These are phyloP conservation scores for Heterocephalus glaber DNA, from an alignment of 2,113 vertebrate species.

Conservation along the genomic window DNA sequence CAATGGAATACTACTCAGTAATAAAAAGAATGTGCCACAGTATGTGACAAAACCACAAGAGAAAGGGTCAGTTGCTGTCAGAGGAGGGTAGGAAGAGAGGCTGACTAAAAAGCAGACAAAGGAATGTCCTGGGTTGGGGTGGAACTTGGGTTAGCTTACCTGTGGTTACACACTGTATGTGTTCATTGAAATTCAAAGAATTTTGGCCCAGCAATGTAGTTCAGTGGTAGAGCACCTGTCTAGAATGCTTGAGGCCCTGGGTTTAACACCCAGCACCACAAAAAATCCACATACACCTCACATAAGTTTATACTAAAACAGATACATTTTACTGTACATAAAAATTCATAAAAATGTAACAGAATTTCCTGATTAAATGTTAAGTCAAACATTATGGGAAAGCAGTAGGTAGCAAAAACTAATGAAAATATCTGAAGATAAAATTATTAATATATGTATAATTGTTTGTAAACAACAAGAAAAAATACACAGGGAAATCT, in stretches of 20 bases:
- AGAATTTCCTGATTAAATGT: slow-evolving; percentile 1
- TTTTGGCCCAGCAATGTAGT: neutral
- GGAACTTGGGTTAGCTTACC: neutral
- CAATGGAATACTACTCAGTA: neutral
- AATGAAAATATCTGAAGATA: slow-evolving; percentile 19
- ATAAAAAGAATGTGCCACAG: neutral
- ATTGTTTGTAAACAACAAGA: slow-evolving; percentile 4
- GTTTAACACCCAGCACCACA: neutral
- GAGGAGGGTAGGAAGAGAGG: neutral
- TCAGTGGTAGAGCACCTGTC: neutral
- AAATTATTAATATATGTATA: neutral
- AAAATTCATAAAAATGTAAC: slow-evolving; percentile 45
- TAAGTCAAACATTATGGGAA: neutral
- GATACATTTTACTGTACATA: neutral
- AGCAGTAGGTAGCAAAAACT: slow-evolving; percentile 43
- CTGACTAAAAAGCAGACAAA: neutral
- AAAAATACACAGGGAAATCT: slow-evolving; percentile 39
- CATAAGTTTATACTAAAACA: neutral
- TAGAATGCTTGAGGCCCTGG: neutral
- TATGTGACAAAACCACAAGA: neutral
- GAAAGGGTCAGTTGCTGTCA: neutral
- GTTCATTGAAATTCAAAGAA: neutral
- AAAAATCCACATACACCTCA: neutral
- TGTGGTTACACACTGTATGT: neutral
- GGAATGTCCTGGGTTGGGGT: neutral